Evolutionary conservation across 2,113 vertebrate genomes (phyloP), one percentile per base, ranked within the genome.

Genomic region (Hypocryptadius cinnamomeus): DNA sequence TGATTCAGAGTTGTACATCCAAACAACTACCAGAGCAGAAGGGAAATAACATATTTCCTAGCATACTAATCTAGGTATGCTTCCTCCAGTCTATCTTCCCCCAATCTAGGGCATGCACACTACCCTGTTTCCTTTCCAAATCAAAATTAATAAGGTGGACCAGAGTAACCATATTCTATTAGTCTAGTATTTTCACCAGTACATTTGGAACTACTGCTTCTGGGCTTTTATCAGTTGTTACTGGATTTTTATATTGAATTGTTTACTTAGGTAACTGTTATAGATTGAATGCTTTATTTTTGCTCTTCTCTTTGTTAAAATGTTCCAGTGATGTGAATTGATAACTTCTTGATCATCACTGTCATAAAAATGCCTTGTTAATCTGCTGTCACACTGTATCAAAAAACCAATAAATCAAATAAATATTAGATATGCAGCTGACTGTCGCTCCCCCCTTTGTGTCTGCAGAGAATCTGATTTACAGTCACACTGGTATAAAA

Each of bases 71-170:
- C n/a, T n/a, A n/a, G n/a, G n/a, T n/a, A n/a, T n/a, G n/a, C n/a
- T n/a, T n/a, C n/a, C n/a, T n/a, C n/a, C n/a, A n/a, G n/a, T n/a
- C n/a, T n/a, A n/a, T n/a, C 44, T 22, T 24, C 11, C 6, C 8
- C 15, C 21, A 28, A 0, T 3, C 0, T 0, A 10, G n/a, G 45
- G 15, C 15, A 60, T 0, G 0, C 44, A 35, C 7, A 63, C 10
- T 16, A 2, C 19, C 11, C 17, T 57, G 1, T 72, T 72, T 64
- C 33, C 23, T 37, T 56, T 86, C 30, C 53, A 84, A 54, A 51
- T 54, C 53, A 51, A 33, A 44, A 50, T 23, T 10, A 35, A 71
- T 63, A 45, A 79, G 10, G 48, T 59, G 10, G 12, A 33, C 14
- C 23, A 30, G 11, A 39, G 6, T 39, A 37, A 40, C 56, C 4